Conservation (phyloP, 1,140 invertebrate species). For the Drosophila ironensis region DNA sequence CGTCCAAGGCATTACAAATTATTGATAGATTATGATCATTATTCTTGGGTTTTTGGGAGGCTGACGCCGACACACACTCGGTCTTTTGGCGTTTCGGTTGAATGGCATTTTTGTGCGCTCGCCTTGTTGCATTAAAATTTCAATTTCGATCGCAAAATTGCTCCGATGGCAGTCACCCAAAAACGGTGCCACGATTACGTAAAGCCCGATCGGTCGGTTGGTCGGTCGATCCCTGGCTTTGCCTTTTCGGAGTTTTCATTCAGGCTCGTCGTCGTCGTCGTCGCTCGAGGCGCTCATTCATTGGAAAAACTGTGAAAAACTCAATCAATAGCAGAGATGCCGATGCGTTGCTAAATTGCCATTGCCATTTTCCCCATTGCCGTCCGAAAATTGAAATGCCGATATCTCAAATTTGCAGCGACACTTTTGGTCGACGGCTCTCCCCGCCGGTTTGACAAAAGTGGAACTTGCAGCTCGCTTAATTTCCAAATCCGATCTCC, state of each 20-base stretch:
- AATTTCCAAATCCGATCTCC: constrained; percentile 52
- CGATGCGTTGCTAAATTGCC: constrained; percentile 73
- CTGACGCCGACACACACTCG: no score
- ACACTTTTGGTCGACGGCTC: constrained; percentile 45
- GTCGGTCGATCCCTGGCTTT: constrained; percentile 8
- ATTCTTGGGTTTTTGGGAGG: neutral
- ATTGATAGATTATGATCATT: no score
- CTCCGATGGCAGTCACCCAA: constrained; percentile 44
- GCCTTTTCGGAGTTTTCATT: constrained; percentile 43
- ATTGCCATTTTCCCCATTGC: constrained; percentile 49
- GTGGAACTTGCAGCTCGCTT: constrained; percentile 22
- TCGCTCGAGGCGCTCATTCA: constrained; percentile 13
- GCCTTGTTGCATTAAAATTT: constrained; percentile 67
- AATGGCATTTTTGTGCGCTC: constrained; percentile 62
- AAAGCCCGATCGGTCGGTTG: constrained; percentile 27
- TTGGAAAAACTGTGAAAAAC: constrained; percentile 66
- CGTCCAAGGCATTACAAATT: no score
- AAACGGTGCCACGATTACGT: constrained; percentile 43
- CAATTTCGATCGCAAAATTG: constrained; percentile 47
- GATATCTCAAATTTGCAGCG: constrained; percentile 43
- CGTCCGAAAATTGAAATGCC: constrained; percentile 35
- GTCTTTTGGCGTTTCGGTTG: neutral
- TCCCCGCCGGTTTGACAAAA: neutral
- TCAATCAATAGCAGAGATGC: constrained; percentile 68
- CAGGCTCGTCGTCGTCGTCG: no score